phyloP scores from a whole-genome alignment of 2,113 vertebrate genomes.

The Tangachromis dhanisi region DNA sequence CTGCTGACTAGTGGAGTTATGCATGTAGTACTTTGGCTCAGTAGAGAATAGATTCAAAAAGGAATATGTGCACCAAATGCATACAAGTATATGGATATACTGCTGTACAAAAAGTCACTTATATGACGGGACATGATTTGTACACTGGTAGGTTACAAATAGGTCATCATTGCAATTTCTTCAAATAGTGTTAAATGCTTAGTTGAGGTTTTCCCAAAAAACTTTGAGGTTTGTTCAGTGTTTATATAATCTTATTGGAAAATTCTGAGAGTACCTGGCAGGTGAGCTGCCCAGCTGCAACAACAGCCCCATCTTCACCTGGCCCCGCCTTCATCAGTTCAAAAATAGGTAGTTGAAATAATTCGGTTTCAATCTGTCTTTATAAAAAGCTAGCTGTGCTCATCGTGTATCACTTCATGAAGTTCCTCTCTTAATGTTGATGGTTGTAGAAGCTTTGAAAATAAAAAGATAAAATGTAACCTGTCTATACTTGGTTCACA shows the following conservation, averaged over 20 bases:
- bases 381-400: neutral
- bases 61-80: constrained; percentile 62
- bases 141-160: constrained; percentile 12
- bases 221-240: neutral
- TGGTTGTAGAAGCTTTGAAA: constrained; percentile 7
- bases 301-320: neutral
- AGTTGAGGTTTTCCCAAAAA: neutral
- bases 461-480: neutral
- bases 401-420: neutral
- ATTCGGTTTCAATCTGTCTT: neutral
- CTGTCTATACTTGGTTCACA: neutral
- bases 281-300: neutral
- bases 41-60: constrained; percentile 56
- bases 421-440: constrained; percentile 23
- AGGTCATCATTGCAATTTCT: neutral
- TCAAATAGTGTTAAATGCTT: constrained; percentile 32
- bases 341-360: constrained; percentile 35
- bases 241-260: neutral
- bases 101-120: constrained; percentile 42
- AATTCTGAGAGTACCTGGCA: neutral
- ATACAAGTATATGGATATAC: constrained; percentile 41
- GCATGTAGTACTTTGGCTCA: constrained; percentile 68
- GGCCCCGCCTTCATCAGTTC: neutral
- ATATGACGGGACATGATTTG: neutral
- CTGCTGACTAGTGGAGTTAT: constrained; percentile 48